A percentile compares a stretch with the other conserved stretches of the same genome.
phyloP scores from a whole-genome alignment of 2,113 vertebrate species.

The Epinephelus moara region DNA sequence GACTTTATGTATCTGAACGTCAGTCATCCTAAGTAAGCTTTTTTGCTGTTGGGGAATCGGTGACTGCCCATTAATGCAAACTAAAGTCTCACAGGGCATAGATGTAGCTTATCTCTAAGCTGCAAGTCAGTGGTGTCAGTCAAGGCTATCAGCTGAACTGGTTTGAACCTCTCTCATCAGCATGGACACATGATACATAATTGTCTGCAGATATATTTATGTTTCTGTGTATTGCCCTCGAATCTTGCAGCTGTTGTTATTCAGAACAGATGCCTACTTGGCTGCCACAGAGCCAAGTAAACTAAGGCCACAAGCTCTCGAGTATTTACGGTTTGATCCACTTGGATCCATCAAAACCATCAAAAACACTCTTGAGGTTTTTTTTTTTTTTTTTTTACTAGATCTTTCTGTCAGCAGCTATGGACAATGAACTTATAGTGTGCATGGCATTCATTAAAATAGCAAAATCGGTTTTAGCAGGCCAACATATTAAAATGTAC shows the following conservation, averaged over 20 bases:
- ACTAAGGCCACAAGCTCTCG: conserved; percentile 4
- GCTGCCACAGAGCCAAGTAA: neutral
- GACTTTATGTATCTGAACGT: neutral
- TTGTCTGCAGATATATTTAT: conserved; percentile 43
- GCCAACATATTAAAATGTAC: neutral
- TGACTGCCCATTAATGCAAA: neutral
- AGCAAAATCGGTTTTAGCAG: neutral
- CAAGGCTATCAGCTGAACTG: conserved; percentile 8
- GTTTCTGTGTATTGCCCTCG: conserved; percentile 23
- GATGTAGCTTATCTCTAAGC: neutral
- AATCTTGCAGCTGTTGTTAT: conserved; percentile 20
- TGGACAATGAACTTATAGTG: neutral
- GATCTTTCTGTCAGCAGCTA: neutral
- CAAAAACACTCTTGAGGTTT: neutral
- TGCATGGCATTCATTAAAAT: neutral
- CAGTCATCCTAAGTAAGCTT: neutral
- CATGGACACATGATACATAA: conserved; percentile 22
- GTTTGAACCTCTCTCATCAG: conserved; percentile 24
- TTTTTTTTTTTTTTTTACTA: conserved; percentile 15
- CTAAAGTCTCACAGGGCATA: neutral
- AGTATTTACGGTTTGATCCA: conserved; percentile 4
- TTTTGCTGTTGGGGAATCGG: neutral
- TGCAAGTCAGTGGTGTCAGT: conserved; percentile 2
- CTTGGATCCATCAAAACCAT: conserved; percentile 8
- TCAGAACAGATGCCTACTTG: conserved; percentile 31